These are phyloP conservation scores for Cynodonichthys magdalenae DNA, from an alignment of 2,797 vertebrate species.

Conservation along the genomic window DNA sequence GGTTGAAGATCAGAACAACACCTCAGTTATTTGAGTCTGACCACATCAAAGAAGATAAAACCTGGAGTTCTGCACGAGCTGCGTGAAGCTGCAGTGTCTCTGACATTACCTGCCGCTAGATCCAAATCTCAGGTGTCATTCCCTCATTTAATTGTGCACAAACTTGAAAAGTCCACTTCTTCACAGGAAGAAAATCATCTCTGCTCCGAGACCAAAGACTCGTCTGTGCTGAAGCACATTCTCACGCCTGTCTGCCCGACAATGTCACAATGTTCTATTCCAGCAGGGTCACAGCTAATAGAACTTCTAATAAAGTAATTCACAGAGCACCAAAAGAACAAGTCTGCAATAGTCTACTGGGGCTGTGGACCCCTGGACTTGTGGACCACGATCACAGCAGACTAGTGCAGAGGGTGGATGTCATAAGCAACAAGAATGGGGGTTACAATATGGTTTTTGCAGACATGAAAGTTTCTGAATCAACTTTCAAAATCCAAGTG, in stretches of 20 bases:
- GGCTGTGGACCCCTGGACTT: background rate
- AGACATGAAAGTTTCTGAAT: too few relatives aligned
- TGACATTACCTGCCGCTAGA: background rate
- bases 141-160: conserved; percentile 1
- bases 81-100: background rate
- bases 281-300: too few relatives aligned
- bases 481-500: too few relatives aligned
- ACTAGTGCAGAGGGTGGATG: too few relatives aligned
- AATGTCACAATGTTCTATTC: too few relatives aligned
- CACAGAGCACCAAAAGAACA: background rate
- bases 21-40: conserved; percentile 22
- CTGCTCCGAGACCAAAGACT: conserved; percentile 35
- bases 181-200: conserved; percentile 5
- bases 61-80: background rate
- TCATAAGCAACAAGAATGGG: too few relatives aligned
- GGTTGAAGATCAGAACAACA: conserved; percentile 10
- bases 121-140: conserved; percentile 40
- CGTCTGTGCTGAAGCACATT: too few relatives aligned
- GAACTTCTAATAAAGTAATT: background rate
- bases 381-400: too few relatives aligned
- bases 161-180: conserved; percentile 28
- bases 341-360: too few relatives aligned
- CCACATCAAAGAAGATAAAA: background rate
- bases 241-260: too few relatives aligned
- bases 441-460: too few relatives aligned